A percentile compares a stretch with the other conserved stretches of the same genome.
phyloP scores from a whole-genome alignment of 2,797 vertebrate species.

The Scolopax rusticola region DNA sequence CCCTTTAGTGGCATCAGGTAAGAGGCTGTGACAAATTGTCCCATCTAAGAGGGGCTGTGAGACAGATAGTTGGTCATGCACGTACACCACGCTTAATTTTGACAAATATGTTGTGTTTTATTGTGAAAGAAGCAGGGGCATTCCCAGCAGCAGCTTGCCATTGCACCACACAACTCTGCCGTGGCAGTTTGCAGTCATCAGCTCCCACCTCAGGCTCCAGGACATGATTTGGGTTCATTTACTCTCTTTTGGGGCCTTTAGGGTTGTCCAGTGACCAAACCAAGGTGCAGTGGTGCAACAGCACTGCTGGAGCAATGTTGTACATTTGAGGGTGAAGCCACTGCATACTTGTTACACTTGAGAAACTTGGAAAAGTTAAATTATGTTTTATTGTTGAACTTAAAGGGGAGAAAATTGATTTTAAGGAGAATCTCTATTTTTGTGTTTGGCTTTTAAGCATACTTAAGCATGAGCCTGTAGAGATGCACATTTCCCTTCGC shows the following conservation, averaged over 20 bases:
- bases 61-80: rapidly evolving
- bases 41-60: not conserved
- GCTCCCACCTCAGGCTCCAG: not conserved
- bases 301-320: not conserved
- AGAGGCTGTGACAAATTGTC: rapidly evolving
- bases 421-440: not conserved
- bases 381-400: not conserved
- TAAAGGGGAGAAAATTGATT: not conserved
- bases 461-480: not conserved
- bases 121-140: not conserved
- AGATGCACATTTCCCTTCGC: rapidly evolving
- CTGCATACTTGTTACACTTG: not conserved
- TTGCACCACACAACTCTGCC: rapidly evolving
- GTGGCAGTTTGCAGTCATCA: rapidly evolving
- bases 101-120: rapidly evolving
- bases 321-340: rapidly evolving
- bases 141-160: not conserved
- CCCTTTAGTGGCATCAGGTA: not conserved
- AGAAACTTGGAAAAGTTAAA: not conserved
- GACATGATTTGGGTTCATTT: rapidly evolving
- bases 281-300: not conserved
- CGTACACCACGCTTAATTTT: rapidly evolving
- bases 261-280: not conserved
- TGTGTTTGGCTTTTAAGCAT: not conserved
- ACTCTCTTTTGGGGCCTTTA: not conserved